These are phyloP conservation scores for Muntiacus reevesi DNA, from an alignment of 2,113 vertebrate species.

Conservation along the genomic window DNA sequence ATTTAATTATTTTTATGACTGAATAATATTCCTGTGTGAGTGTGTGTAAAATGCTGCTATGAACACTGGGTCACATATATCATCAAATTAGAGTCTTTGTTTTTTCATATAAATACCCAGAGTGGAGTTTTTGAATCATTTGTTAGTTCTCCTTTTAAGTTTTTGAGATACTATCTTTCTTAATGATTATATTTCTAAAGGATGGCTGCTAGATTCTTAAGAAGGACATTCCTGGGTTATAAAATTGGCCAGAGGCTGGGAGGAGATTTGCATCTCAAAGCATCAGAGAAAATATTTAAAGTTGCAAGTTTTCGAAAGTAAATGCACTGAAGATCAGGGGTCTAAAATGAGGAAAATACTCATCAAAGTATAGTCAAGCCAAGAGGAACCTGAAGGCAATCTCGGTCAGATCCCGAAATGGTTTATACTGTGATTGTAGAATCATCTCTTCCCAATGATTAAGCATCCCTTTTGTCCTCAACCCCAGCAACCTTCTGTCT, in stretches of 20 bases:
- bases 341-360: not conserved
- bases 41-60: not conserved
- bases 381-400: not conserved
- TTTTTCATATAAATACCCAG: not conserved
- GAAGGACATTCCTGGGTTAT: not conserved
- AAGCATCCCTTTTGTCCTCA: not conserved
- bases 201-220: not conserved
- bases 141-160: not conserved
- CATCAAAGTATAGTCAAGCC: not conserved
- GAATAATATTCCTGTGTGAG: not conserved
- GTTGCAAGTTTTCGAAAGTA: not conserved
- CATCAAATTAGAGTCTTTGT: not conserved
- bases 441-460: not conserved
- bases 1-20: not conserved
- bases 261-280: not conserved
- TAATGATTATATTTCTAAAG: not conserved
- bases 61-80: not conserved
- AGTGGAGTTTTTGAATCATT: not conserved
- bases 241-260: not conserved
- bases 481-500: accelerated
- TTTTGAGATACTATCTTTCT: not conserved
- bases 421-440: not conserved
- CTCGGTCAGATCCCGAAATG: not conserved
- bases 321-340: not conserved
- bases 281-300: not conserved